Evolutionary conservation across 2,888 invertebrate genomes (phyloP).

Genomic region (Caenorhabditis sp.): DNA sequence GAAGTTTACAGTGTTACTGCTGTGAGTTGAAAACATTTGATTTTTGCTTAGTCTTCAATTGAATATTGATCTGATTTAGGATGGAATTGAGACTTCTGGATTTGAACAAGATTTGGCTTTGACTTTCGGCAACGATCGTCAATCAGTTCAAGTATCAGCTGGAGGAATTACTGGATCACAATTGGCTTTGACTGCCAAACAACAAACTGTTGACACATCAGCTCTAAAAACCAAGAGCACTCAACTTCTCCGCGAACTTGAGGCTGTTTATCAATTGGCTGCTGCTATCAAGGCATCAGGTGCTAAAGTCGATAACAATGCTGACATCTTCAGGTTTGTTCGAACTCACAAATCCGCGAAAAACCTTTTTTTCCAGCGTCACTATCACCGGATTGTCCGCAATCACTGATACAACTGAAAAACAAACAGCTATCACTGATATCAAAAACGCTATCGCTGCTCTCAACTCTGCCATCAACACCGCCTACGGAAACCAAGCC

Average conservation of each 20-base stretch:
- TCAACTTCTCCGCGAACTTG: slow-evolving; percentile 36
- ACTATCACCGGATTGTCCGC: slow-evolving; percentile 37
- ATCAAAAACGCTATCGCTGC: slow-evolving; percentile 36
- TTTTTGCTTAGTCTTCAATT: neutral
- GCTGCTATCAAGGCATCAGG: slow-evolving; percentile 43
- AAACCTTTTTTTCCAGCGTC: slow-evolving; percentile 17
- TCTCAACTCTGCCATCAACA: slow-evolving; percentile 35
- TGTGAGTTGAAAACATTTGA: too few relatives aligned
- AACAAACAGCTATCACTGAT: slow-evolving; percentile 29
- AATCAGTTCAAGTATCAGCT: slow-evolving; percentile 36
- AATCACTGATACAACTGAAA: slow-evolving; percentile 26
- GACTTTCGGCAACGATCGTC: slow-evolving; percentile 44
- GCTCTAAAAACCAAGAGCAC: slow-evolving; percentile 43
- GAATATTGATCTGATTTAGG: slow-evolving; percentile 7
- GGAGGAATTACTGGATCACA: slow-evolving; percentile 47
- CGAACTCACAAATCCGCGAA: neutral
- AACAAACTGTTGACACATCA: slow-evolving; percentile 30
- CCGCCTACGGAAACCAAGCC: slow-evolving; percentile 48
- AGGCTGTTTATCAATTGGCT: slow-evolving; percentile 41
- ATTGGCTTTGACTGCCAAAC: slow-evolving; percentile 34
- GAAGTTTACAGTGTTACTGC: slow-evolving; percentile 24
- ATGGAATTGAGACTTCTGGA: slow-evolving; percentile 33
- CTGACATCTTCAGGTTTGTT: slow-evolving; percentile 44
- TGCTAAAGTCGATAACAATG: slow-evolving; percentile 36
- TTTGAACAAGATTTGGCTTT: slow-evolving; percentile 43